Evolutionary conservation across 1,140 invertebrate genomes (phyloP).

Genomic region (Macrotrachela quadricornifera): DNA sequence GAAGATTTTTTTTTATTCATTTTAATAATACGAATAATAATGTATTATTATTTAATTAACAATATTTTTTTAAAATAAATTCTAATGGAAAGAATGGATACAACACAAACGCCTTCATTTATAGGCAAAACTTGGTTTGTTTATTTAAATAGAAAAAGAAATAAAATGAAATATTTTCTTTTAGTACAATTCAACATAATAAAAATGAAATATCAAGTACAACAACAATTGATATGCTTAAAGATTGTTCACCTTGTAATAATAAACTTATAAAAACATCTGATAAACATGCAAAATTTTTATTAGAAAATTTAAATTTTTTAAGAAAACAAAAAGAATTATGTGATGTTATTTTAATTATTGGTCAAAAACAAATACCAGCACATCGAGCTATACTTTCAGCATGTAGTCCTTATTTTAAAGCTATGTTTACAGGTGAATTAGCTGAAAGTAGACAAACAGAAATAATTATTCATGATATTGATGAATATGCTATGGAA

Average conservation of each 20-base stretch:
- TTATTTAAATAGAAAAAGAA: too few relatives aligned
- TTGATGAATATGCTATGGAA: constrained; percentile 93
- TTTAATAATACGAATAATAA: too few relatives aligned
- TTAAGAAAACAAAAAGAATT: neutral
- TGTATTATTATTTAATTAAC: too few relatives aligned
- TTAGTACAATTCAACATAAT: neutral
- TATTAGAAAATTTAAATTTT: constrained; percentile 3
- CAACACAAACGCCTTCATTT: too few relatives aligned
- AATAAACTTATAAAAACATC: constrained; percentile 7
- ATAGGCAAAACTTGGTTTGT: too few relatives aligned
- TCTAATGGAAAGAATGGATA: too few relatives aligned
- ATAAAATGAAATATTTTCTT: too few relatives aligned
- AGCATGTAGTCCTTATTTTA: constrained; percentile 46
- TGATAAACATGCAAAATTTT: neutral
- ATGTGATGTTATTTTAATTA: too few relatives aligned
- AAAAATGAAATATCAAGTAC: neutral
- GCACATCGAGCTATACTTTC: constrained; percentile 1
- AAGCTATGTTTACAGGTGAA: constrained; percentile 94
- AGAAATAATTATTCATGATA: constrained; percentile 85
- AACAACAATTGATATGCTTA: constrained; percentile 3
- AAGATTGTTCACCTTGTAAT: constrained; percentile 1
- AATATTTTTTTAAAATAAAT: too few relatives aligned
- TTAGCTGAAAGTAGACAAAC: constrained; percentile 84
- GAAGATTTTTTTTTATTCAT: too few relatives aligned
- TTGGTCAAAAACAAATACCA: too few relatives aligned